Percentiles rank a stretch among this genome's conserved stretches.
phyloP scores from a whole-genome alignment of 1,140 invertebrate genomes.

The Drosophila biarmipes region DNA sequence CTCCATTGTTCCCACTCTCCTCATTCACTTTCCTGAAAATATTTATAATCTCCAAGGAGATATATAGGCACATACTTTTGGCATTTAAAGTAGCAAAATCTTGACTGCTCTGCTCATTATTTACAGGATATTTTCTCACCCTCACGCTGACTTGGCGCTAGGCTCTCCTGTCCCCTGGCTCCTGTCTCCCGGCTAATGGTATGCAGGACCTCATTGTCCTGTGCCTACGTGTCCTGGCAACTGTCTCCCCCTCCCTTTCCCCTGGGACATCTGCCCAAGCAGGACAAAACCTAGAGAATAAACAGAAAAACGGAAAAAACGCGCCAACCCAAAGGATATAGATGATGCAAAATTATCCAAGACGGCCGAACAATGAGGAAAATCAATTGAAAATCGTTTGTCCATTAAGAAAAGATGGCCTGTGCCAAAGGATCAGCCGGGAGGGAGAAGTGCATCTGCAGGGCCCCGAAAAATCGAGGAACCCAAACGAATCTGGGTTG shows the following conservation, averaged over 20 bases:
- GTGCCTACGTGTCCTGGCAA: constrained; percentile 17
- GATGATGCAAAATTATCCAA: constrained; percentile 76
- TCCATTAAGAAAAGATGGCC: constrained; percentile 48
- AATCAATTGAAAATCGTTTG: constrained; percentile 72
- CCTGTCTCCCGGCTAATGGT: constrained; percentile 46
- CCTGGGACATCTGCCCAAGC: constrained; percentile 55
- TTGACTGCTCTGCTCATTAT: constrained; percentile 4
- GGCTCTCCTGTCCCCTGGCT: neutral
- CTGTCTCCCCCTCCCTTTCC: neutral
- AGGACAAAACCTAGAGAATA: constrained; percentile 30
- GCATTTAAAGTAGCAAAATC: constrained; percentile 10
- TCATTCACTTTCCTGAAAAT: neutral
- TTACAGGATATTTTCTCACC: constrained; percentile 28
- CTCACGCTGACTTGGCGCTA: constrained; percentile 49
- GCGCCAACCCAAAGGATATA: constrained; percentile 51
- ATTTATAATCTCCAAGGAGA: neutral
- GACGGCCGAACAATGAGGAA: constrained; percentile 26
- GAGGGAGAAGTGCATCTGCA: constrained; percentile 25
- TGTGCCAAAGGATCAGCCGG: constrained; percentile 29
- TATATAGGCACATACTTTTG: neutral
- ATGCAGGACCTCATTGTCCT: constrained; percentile 37
- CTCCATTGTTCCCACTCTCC: neutral
- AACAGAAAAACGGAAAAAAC: constrained; percentile 40
- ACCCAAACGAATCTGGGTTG: neutral
- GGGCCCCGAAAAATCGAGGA: neutral